A percentile compares a stretch with the other conserved stretches of the same genome.
These are phyloP conservation scores for Lasioglossum baleicum DNA, from an alignment of 1,140 invertebrate species.

Conservation along the genomic window DNA sequence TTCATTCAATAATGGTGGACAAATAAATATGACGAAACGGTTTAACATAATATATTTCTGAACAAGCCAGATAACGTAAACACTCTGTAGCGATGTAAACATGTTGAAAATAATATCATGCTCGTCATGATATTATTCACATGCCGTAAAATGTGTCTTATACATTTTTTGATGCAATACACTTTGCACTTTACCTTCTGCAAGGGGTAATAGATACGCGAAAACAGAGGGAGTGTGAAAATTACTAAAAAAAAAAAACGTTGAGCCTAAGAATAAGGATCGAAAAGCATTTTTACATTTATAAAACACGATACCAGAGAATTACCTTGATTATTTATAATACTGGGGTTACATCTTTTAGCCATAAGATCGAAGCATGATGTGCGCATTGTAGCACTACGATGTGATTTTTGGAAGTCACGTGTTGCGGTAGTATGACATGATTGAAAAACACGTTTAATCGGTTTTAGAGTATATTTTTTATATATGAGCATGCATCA, in stretches of 20 bases:
- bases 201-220: conserved; percentile 5
- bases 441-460: conserved; percentile 20
- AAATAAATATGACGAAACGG: background rate
- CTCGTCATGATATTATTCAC: conserved; percentile 51
- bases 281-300: conserved; percentile 4
- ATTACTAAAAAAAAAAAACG: conserved; percentile 37
- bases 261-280: background rate
- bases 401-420: conserved; percentile 16
- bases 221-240: conserved; percentile 29
- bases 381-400: background rate
- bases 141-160: conserved; percentile 53
- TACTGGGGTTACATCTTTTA: conserved; percentile 14
- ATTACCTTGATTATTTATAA: conserved; percentile 18
- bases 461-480: conserved; percentile 39
- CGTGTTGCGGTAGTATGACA: conserved; percentile 1
- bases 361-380: conserved; percentile 22
- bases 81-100: conserved; percentile 27
- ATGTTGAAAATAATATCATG: conserved; percentile 53
- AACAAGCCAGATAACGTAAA: conserved; percentile 44
- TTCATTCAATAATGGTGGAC: background rate
- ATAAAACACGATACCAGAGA: background rate
- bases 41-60: conserved; percentile 24
- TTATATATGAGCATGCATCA: conserved; percentile 57
- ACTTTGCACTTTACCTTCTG: conserved; percentile 9
- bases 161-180: conserved; percentile 21